These are phyloP conservation scores for Rhynchomys soricoides DNA, from an alignment of 2,113 vertebrate genomes.

Conservation along the genomic window DNA sequence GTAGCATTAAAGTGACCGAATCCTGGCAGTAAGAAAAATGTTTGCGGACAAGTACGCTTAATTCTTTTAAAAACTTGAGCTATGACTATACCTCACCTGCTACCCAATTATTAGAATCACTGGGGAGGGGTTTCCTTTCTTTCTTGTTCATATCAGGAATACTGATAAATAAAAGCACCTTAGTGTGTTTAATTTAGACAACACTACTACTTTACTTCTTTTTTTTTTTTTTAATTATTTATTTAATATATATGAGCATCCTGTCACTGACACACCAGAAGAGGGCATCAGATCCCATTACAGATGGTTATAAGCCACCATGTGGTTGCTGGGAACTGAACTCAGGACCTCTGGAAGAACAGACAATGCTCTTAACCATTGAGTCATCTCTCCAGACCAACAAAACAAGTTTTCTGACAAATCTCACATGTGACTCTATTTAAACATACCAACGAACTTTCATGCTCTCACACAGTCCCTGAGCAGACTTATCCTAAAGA, in stretches of 20 bases:
- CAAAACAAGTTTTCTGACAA: not conserved
- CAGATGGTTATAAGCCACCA: too few species aligned
- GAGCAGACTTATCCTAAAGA: not conserved
- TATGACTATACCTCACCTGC: not conserved
- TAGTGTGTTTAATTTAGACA: conserved; percentile 15
- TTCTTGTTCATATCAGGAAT: not conserved
- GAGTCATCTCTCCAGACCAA: not conserved
- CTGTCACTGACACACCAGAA: too few species aligned
- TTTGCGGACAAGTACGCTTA: conserved; percentile 30
- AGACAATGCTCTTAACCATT: too few species aligned
- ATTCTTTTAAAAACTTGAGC: conserved; percentile 16
- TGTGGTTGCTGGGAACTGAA: too few species aligned
- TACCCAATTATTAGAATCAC: not conserved
- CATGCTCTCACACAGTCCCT: not conserved
- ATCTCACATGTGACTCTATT: not conserved
- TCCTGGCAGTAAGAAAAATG: conserved; percentile 39
- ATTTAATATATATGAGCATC: too few species aligned
- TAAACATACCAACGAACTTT: not conserved
- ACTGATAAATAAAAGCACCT: not conserved
- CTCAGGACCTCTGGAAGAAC: too few species aligned
- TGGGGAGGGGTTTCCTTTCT: not conserved
- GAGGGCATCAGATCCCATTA: too few species aligned
- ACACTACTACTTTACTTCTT: not conserved
- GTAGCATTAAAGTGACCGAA: not conserved
- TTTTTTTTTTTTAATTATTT: too few species aligned